phyloP scores from a whole-genome alignment of 2,797 vertebrate species.

The Erethizon dorsatum region DNA sequence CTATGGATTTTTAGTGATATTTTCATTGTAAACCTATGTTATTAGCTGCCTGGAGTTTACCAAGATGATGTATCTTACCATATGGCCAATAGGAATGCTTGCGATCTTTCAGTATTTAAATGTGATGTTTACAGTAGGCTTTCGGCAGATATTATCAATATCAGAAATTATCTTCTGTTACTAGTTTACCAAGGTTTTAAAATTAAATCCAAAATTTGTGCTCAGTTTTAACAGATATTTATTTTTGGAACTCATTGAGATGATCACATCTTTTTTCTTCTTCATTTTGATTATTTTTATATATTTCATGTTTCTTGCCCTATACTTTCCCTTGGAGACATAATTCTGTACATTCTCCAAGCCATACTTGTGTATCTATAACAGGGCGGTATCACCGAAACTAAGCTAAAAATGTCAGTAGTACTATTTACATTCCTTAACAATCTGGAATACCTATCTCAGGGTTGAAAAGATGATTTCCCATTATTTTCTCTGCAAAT shows the following conservation, averaged over 20 bases:
- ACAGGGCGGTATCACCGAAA: neutral
- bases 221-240: constrained; percentile 64
- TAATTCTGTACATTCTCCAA: constrained; percentile 32
- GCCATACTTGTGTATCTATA: neutral
- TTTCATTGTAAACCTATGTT: neutral
- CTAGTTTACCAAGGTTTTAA: neutral
- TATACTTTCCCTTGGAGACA: neutral
- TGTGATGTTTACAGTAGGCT: constrained; percentile 39
- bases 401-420: constrained; percentile 41
- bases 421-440: neutral
- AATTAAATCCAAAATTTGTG: constrained; percentile 53
- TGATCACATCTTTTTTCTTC: neutral
- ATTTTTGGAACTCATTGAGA: constrained; percentile 52
- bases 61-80: constrained; percentile 7
- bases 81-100: constrained; percentile 1
- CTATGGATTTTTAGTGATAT: neutral
- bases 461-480: neutral
- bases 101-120: constrained; percentile 15
- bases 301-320: constrained; percentile 4
- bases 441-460: neutral
- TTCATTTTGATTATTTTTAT: constrained; percentile 58
- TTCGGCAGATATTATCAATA: constrained; percentile 3
- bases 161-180: constrained; percentile 55
- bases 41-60: constrained; percentile 6
- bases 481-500: neutral